Conservation (phyloP, 2,797 vertebrate species). For the Sorex maritimensis region DNA sequence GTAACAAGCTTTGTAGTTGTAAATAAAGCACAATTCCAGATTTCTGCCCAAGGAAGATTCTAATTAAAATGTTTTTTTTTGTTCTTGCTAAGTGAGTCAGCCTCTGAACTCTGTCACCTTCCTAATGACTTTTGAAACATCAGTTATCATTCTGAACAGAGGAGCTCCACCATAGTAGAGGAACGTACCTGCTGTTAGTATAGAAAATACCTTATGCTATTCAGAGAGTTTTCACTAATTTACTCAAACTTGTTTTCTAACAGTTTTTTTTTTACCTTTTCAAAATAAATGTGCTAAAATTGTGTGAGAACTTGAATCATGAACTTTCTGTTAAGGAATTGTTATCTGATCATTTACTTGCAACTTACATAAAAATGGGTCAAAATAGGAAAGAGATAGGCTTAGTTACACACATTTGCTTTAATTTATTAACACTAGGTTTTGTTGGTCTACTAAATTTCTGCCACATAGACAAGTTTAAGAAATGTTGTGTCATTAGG, state of each 20-base stretch:
- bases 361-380: not conserved
- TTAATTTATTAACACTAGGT: not conserved
- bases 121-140: not conserved
- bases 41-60: not conserved
- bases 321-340: not conserved
- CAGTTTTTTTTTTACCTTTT: not conserved
- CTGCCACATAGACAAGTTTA: not conserved
- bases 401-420: not conserved
- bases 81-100: not conserved
- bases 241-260: not conserved
- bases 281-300: not conserved
- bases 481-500: not conserved
- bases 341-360: not conserved
- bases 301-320: not conserved
- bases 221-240: not conserved
- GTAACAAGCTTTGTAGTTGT: not conserved
- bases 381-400: not conserved
- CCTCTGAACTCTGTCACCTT: not conserved
- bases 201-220: not conserved
- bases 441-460: not conserved
- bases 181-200: not conserved
- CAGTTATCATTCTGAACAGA: not conserved
- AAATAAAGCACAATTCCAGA: not conserved
- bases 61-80: constrained; percentile 24
- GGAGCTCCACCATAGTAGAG: not conserved